Conservation (phyloP, 2,888 invertebrate genomes). For the Pandemis heparana region DNA sequence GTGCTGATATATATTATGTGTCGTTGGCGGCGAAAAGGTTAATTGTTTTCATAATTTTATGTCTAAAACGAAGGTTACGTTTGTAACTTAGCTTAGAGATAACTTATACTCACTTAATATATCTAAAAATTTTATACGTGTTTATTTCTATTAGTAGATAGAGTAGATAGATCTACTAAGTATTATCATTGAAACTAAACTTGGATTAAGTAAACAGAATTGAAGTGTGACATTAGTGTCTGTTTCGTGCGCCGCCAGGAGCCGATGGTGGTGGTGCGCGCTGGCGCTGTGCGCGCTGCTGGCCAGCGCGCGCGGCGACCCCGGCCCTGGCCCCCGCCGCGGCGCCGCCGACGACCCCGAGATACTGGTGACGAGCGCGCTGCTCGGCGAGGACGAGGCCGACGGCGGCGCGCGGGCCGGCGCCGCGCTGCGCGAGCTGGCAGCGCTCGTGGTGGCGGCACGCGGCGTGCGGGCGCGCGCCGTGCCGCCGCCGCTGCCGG, state of each 20-base stretch:
- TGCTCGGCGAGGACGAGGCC: slow-evolving; percentile 24
- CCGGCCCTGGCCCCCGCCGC: slow-evolving; percentile 9
- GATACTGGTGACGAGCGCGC: slow-evolving; percentile 24
- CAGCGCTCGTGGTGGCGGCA: slow-evolving; percentile 49
- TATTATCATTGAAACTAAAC: too few species aligned
- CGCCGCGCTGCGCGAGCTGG: slow-evolving; percentile 46
- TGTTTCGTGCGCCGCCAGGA: background rate
- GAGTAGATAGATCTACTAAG: too few species aligned
- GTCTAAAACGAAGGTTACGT: too few species aligned
- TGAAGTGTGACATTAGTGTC: background rate
- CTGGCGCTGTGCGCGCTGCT: slow-evolving; percentile 34
- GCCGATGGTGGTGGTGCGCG: slow-evolving; percentile 10
- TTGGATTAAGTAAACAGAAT: too few species aligned
- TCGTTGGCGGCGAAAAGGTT: too few species aligned
- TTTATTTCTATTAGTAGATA: too few species aligned
- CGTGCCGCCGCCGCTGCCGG: slow-evolving; percentile 43
- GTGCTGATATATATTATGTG: too few species aligned
- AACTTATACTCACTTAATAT: too few species aligned
- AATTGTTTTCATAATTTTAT: too few species aligned
- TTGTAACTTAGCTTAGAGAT: too few species aligned
- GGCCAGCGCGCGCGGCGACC: slow-evolving; percentile 28
- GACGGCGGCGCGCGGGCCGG: slow-evolving; percentile 29
- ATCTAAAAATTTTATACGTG: too few species aligned
- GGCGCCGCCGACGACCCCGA: slow-evolving; percentile 15
- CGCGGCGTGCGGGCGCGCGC: slow-evolving; percentile 52